Percentiles rank a stretch among this genome's conserved stretches.
Conservation (phyloP, 2,113 vertebrate genomes). For the Engraulis encrasicolus region DNA sequence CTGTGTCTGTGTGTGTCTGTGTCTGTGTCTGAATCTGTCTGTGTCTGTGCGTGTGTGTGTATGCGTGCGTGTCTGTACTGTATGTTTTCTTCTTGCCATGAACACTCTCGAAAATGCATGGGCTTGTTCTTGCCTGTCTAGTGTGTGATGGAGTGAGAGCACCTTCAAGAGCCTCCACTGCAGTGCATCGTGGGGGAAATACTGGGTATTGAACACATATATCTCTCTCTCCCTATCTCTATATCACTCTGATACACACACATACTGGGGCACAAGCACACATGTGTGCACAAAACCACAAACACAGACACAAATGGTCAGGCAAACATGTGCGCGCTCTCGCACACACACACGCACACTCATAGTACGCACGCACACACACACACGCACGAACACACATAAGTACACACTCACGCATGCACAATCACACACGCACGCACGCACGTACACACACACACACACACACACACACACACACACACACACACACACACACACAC, state of each 20-base stretch:
- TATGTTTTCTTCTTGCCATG: neutral
- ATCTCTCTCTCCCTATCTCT: neutral
- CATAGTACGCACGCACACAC: constrained; percentile 1
- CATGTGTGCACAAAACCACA: neutral
- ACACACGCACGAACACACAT: neutral
- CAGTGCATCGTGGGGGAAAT: neutral
- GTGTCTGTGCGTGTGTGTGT: neutral
- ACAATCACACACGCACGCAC: no score
- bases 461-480: neutral
- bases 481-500: neutral
- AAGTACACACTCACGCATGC: no score
- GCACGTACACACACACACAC: neutral
- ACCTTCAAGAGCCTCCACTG: neutral
- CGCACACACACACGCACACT: neutral
- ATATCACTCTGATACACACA: neutral
- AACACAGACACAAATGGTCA: neutral
- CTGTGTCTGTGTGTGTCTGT: neutral
- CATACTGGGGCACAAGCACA: neutral
- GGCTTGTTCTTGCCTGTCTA: neutral
- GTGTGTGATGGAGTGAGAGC: neutral
- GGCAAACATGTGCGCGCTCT: no score
- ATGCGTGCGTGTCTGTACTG: neutral
- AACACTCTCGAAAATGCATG: neutral
- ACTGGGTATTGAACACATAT: neutral
- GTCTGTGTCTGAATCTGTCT: neutral